phyloP scores from a whole-genome alignment of 2,888 invertebrate genomes.

The Lucinisca nassula region DNA sequence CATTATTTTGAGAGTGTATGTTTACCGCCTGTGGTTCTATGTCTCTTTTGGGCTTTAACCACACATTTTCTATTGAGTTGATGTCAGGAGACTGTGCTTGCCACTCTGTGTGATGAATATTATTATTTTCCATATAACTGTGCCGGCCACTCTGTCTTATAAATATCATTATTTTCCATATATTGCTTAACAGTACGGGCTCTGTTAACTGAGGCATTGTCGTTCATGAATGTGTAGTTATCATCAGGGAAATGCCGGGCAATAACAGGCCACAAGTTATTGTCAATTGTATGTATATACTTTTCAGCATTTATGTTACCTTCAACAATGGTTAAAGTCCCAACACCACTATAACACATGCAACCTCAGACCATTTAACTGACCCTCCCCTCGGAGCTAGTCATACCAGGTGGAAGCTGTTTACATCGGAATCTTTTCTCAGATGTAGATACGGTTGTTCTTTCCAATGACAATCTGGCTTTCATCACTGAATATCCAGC shows the following conservation, averaged over 20 bases:
- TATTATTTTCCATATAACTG: not conserved
- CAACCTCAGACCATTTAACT: conserved; percentile 5
- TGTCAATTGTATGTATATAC: conserved; percentile 10
- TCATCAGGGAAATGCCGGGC: conserved; percentile 15
- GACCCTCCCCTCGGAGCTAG: not conserved
- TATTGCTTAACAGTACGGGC: not conserved
- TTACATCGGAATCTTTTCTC: conserved; percentile 19
- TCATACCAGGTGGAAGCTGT: conserved; percentile 1
- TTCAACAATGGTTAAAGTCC: conserved; percentile 20
- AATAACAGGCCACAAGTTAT: conserved; percentile 20
- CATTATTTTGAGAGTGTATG: not conserved
- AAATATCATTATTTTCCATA: not conserved
- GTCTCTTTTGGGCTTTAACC: too few relatives aligned
- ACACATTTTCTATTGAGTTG: too few relatives aligned
- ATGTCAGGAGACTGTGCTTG: not conserved
- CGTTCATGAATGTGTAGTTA: not conserved
- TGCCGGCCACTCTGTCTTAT: not conserved
- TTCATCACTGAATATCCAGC: conserved; percentile 30
- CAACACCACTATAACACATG: conserved; percentile 11
- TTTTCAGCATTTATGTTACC: conserved; percentile 16
- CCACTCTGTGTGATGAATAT: not conserved
- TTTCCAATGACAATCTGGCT: conserved; percentile 15
- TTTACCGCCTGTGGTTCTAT: not conserved
- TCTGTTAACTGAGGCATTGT: conserved; percentile 16
- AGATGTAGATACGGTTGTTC: conserved; percentile 8